Evolutionary conservation across 2,888 invertebrate genomes (phyloP).

Genomic region (Pheosia gnoma): DNA sequence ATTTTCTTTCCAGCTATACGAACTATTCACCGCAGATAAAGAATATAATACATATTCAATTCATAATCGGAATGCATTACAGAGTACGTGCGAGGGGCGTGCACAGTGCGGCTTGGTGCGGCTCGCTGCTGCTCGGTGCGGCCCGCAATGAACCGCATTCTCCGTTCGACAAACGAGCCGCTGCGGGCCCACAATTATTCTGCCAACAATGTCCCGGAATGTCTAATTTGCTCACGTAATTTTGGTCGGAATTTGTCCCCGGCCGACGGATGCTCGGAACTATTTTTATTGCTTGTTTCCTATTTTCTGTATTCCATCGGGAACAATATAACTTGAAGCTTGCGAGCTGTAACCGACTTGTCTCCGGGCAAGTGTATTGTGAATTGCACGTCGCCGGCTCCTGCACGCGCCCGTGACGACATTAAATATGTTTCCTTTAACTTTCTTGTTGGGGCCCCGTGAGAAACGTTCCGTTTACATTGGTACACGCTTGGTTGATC

Average conservation of each 20-base stretch:
- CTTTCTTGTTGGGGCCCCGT: slow-evolving; percentile 50
- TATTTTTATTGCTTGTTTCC: slow-evolving; percentile 83
- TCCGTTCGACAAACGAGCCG: slow-evolving; percentile 59
- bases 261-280: slow-evolving; percentile 73
- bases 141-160: slow-evolving; percentile 48
- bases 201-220: slow-evolving; percentile 77
- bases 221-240: slow-evolving; percentile 84
- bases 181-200: slow-evolving; percentile 73
- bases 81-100: slow-evolving; percentile 23
- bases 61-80: slow-evolving; percentile 42
- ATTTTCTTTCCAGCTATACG: slow-evolving; percentile 21
- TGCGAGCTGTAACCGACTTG: slow-evolving; percentile 72
- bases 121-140: slow-evolving; percentile 15
- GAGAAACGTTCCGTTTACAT: slow-evolving; percentile 48
- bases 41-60: slow-evolving; percentile 40
- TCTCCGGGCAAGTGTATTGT: slow-evolving; percentile 74
- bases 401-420: slow-evolving; percentile 39
- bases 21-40: slow-evolving; percentile 26
- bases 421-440: slow-evolving; percentile 57
- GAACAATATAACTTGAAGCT: slow-evolving; percentile 76
- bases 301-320: slow-evolving; percentile 72
- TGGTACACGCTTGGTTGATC: slow-evolving; percentile 41
- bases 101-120: slow-evolving; percentile 20
- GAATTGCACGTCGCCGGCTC: slow-evolving; percentile 67
- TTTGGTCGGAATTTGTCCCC: slow-evolving; percentile 77